Evolutionary conservation across 2,797 vertebrate genomes (phyloP), one percentile per base, ranked within the genome.

Genomic region (Rhadinocentrus ornatus): DNA sequence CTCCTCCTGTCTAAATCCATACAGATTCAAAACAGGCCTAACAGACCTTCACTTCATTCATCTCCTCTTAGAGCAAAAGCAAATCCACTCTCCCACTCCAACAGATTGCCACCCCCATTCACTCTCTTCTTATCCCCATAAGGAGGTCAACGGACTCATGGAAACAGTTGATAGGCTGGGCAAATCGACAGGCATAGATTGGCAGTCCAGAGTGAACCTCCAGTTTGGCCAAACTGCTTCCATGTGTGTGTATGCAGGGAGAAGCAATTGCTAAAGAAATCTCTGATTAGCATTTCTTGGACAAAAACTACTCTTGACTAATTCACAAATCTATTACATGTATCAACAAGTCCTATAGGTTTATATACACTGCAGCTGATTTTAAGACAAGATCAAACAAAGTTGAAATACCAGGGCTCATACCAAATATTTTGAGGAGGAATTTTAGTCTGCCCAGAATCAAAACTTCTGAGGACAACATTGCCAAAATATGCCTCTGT

Each of bases 171-270:
- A 92, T 84, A 88, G 90, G 89, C 75, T 20, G 16, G 35, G 70
- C 83, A 76, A 82, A 93, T 92, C 75, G 89, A 93, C 88, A 85
- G 89, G 88, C 91, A 93, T 87, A 62, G 90, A 93, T 86, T 89
- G 90, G 88, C 84, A 87, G 85, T 60, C 87, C 86, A 63, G 65
- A 82, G 69, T 75, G 68, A 89, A 88, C 88, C 85, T 93, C 85
- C 46, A 86, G 81, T 70, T 77, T 71, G 67, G 63, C 65, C 82
- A 90, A 92, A 93, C 86, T 79, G 83, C 84, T 91, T 93, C 90
- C 87, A 83, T 91, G 85, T 92, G 90, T 86, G 65, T 68, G 67
- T 71, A 69, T 70, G 65, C 66, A 63, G 41, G 34, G 64, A 71
- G 72, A 69, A 63, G 73, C 81, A 82, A 87, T 88, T 86, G 74